Base-by-base conservation (phyloP, 2,797 vertebrate genomes). In the Nothura maculosa region DNA sequence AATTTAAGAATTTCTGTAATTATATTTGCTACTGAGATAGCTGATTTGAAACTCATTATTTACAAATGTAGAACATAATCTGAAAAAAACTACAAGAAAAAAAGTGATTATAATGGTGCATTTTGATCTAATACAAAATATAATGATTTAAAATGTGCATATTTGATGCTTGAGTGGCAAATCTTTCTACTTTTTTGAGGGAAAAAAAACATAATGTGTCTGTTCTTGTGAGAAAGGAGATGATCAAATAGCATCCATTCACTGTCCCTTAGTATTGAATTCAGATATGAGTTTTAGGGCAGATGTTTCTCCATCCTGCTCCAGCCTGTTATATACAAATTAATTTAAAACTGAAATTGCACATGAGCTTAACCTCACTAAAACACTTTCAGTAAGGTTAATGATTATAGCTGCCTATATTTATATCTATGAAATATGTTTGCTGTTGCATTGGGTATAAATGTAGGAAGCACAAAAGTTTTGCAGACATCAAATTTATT, bases 11-110 rank as follows among this genome's bases (percentile, higher is more conserved):
- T 73, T 88, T 81, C 18, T 62, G 5, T 81, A 76, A 82, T 72
- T 72, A 58, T 12, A 75, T 66, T 78, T 84, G 30, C 62, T 91
- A 30, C 50, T 60, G 40, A 74, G 61, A 20, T 38, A 48, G 17
- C 48, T 89, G 45, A 61, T 93, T 77, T 80, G 27, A 86, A 87
- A 60, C 20, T 74, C 36, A 48, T 62, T 92, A 48, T 63, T 89
- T 82, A 76, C 8, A 68, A 19, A 25, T 70, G 12, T 24, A 77
- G 17, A 48, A 20, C 28, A 82, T 15, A 70, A 80, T 85, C n/a
- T 34, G 13, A 79, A n/a, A 62, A 64, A 64, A 72, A 78, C 15
- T 50, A 54, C 21, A 47, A 63, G 24, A 25, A 72, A 72, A 77
- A 75, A 63, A 4, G 6, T 32, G 1, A 63, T 74, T 74, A 62